Conservation (phyloP, 2,888 invertebrate genomes). For the Drosophila atroscutellata region DNA sequence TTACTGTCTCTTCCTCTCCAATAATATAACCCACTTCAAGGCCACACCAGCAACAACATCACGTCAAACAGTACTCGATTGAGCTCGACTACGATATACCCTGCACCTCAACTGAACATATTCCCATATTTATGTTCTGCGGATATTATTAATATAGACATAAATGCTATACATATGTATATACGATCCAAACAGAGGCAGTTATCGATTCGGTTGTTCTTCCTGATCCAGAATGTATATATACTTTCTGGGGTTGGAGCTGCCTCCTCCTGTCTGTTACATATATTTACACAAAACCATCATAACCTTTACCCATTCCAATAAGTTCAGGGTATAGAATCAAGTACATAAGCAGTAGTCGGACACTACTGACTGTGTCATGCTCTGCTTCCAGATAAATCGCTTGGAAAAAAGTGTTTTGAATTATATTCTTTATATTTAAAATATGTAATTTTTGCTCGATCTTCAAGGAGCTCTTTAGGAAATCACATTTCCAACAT, state of each 20-base stretch:
- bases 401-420: too few relatives aligned
- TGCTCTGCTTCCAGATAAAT: background rate
- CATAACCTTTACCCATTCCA: background rate
- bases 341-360: background rate
- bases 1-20: background rate
- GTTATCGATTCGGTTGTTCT: background rate
- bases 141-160: background rate
- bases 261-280: background rate
- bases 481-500: background rate
- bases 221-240: background rate
- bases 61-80: too few relatives aligned
- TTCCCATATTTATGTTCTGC: background rate
- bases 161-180: too few relatives aligned
- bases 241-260: background rate
- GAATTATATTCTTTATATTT: too few relatives aligned
- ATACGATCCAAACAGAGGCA: background rate
- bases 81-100: background rate
- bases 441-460: background rate
- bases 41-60: conserved; percentile 20
- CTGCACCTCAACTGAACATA: background rate
- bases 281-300: background rate
- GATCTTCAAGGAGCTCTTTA: background rate
- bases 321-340: background rate
- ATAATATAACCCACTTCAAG: conserved; percentile 21
- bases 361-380: background rate